These are phyloP conservation scores for Urocolius indicus DNA, from an alignment of 2,113 vertebrate genomes.

Conservation along the genomic window DNA sequence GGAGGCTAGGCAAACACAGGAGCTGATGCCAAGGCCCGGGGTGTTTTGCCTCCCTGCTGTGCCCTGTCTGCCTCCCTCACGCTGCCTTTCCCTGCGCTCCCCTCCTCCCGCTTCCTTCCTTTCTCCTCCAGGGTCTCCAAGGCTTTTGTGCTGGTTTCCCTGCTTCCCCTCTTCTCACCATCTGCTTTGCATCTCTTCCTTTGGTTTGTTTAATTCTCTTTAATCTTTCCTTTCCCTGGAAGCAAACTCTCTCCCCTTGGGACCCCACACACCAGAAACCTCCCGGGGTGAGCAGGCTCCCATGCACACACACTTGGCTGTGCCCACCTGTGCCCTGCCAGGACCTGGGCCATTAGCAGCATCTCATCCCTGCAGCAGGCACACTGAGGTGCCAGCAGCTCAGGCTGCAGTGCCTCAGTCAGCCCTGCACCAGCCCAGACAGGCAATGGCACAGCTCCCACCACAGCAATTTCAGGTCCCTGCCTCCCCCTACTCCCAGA, in stretches of 20 bases:
- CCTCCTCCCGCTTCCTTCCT: conserved; percentile 6
- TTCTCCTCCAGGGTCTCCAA: not conserved
- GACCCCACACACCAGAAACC: accelerated
- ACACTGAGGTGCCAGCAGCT: not conserved
- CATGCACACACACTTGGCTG: accelerated
- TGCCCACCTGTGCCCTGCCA: not conserved
- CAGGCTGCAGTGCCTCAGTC: not conserved
- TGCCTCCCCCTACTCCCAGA: not conserved
- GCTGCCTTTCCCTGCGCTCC: not conserved
- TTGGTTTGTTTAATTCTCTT: conserved; percentile 61
- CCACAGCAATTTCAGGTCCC: not conserved
- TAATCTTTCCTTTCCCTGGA: conserved; percentile 44
- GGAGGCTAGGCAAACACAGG: not conserved
- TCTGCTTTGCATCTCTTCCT: conserved; percentile 1
- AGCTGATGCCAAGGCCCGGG: not conserved
- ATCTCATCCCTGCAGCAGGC: accelerated
- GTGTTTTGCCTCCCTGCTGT: not conserved
- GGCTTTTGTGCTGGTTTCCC: not conserved
- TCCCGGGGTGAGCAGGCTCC: not conserved
- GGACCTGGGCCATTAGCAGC: not conserved
- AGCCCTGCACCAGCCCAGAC: not conserved
- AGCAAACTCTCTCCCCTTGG: not conserved
- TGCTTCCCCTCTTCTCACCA: not conserved
- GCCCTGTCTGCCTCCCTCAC: not conserved
- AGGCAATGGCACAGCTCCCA: not conserved